Evolutionary conservation across 1,140 invertebrate genomes (phyloP), one percentile per base, ranked within the genome.

Genomic region (Helicoverpa armigera): DNA sequence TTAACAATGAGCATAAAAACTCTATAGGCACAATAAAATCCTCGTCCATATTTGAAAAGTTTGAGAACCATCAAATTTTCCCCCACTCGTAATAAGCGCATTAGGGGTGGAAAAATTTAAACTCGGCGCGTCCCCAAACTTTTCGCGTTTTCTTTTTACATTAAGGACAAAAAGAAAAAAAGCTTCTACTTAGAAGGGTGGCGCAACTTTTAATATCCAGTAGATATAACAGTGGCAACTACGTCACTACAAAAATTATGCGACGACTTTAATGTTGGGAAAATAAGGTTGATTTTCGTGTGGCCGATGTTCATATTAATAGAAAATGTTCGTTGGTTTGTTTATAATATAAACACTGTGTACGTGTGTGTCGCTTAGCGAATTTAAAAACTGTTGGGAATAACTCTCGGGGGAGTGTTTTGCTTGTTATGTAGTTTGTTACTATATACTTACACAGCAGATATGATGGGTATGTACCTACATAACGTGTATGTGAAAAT

Each of bases 141-240:
- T 94, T 92, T 87, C 88, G 89, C 89, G 91, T 94, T 94, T 94
- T 94, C 93, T 94, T 94, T 94, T 94, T 94, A 92, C 93, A 94
- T 94, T 94, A 94, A 93, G 90, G 88, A 94, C 90, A 94, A 93
- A 93, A 90, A 88, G 84, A 83, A 87, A 92, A 93, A 92, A 92
- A 89, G 82, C 87, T 85, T 82, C 90, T 92, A 94, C 92, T 94
- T 92, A 93, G 92, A 92, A 93, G 93, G 91, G 93, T 93, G 91
- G 92, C 88, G 50, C 85, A 92, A 93, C 88, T 93, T 92, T 94
- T 92, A 92, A 93, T 92, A 91, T 94, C 85, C 83, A 82, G 63
- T 87, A 88, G 85, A 86, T 83, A 86, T 81, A 82, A 72, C 51
- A 82, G 75, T 54, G 63, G 67, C 7, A 54, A 69, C 65, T 35